These are phyloP conservation scores for Atethmia centrago DNA, from an alignment of 2,888 invertebrate species.

Conservation along the genomic window DNA sequence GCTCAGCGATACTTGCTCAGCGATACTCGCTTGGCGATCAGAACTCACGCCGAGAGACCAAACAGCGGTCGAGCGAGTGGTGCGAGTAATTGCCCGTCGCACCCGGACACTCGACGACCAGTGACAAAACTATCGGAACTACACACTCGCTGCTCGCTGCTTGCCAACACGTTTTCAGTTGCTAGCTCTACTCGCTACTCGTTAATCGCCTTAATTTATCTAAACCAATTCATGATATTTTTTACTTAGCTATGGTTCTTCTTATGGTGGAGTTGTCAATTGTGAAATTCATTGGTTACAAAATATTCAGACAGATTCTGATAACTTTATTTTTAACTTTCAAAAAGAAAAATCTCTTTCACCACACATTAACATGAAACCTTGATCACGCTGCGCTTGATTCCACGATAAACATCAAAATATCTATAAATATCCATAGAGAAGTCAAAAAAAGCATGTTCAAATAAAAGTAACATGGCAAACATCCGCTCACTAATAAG, in stretches of 20 bases:
- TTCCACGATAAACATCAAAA: slow-evolving; percentile 54
- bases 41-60: too few species aligned
- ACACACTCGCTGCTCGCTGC: too few species aligned
- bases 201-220: too few species aligned
- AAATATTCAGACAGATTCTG: background rate
- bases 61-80: too few species aligned
- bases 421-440: slow-evolving; percentile 50
- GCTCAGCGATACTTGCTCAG: too few species aligned
- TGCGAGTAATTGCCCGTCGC: too few species aligned
- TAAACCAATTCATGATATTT: background rate
- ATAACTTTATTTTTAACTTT: slow-evolving; percentile 23
- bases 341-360: slow-evolving; percentile 20
- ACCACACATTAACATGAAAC: slow-evolving; percentile 19
- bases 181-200: too few species aligned
- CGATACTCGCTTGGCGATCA: too few species aligned
- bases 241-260: background rate
- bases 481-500: slow-evolving; percentile 67
- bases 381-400: slow-evolving; percentile 34
- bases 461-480: slow-evolving; percentile 58
- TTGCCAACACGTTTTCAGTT: too few species aligned
- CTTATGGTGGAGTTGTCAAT: background rate
- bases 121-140: too few species aligned
- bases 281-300: background rate
- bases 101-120: too few species aligned
- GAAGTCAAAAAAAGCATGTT: slow-evolving; percentile 51